Evolutionary conservation across 2,888 invertebrate genomes (phyloP), one percentile per base, ranked within the genome.

Genomic region (Lamellibrachia satsuma): DNA sequence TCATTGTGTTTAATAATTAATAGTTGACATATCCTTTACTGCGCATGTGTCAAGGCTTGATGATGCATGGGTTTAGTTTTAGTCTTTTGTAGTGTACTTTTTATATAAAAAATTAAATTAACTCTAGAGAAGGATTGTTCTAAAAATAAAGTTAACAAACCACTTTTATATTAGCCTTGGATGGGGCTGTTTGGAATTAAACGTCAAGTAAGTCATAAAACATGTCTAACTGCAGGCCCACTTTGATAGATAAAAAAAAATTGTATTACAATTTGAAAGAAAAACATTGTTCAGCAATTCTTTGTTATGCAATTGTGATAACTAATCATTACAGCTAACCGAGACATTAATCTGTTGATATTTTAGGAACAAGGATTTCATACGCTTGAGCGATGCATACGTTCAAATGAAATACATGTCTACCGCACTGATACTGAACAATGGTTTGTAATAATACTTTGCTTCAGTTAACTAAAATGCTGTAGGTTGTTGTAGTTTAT

Each of bases 341-440:
- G 22, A 75, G 22, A 55, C 55, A 9, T 55, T 55, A 55, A 55
- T 55, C 9, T 7, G 6, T 22, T 75, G 11, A 75, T 75, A 75
- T 75, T 75, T 75, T 75, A 90, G 92, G 91, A 22, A 52, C 90
- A 51, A 91, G 91, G 91, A 4, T 60, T 55, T 51, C 55, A 90
- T 94, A 94, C 51, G 93, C 93, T 90, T 95, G 95, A 75, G 22
- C 75, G 75, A 75, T 75, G 22, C 93, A 93, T 95, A 57, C 94
- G 94, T 90, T 93, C 95, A 15, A 91, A 94, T 91, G 95, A 95
- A 91, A 90, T 96, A 27, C 96, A 95, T 95, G 93, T 95, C 15
- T 96, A 95, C 94, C 95, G 95, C 93, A 94, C 95, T 92, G 94
- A 95, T 57, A 93, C 95, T 39, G 95, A 95, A 92, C 93, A 94